These are phyloP conservation scores for Rhizomys pruinosus DNA, from an alignment of 2,113 vertebrate species.

Conservation along the genomic window DNA sequence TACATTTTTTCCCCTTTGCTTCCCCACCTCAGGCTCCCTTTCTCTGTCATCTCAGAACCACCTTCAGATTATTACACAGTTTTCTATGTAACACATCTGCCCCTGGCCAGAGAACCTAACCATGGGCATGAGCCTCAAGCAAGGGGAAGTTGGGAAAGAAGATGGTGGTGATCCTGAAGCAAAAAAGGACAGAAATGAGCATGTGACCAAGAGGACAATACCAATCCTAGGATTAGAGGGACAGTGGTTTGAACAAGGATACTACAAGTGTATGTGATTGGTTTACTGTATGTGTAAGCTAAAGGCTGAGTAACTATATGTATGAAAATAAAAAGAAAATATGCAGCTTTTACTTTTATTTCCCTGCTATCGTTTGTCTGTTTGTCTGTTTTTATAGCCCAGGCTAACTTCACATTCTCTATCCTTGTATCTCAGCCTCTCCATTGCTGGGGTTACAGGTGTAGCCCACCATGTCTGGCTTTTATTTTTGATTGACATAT, in stretches of 20 bases:
- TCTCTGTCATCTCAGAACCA: neutral
- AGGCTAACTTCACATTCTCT: neutral
- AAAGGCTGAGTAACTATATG: conserved; percentile 11
- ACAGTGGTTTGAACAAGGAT: neutral
- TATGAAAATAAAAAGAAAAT: conserved; percentile 34
- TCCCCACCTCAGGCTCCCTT: neutral
- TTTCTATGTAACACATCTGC: neutral
- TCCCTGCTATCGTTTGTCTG: neutral
- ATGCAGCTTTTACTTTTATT: neutral
- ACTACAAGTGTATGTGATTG: neutral
- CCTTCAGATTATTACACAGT: neutral
- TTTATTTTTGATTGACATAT: neutral
- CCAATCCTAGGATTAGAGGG: neutral
- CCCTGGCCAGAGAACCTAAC: neutral
- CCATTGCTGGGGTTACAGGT: neutral
- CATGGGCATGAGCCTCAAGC: neutral
- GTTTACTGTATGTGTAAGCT: neutral
- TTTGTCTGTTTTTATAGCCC: neutral
- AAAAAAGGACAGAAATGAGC: neutral
- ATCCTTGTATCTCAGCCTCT: neutral
- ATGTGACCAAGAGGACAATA: neutral
- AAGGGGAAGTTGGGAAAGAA: neutral
- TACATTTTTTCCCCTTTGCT: neutral
- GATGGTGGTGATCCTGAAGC: neutral
- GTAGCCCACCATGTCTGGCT: neutral